phyloP scores from a whole-genome alignment of 2,797 vertebrate species.

The Anguilla pacifica region DNA sequence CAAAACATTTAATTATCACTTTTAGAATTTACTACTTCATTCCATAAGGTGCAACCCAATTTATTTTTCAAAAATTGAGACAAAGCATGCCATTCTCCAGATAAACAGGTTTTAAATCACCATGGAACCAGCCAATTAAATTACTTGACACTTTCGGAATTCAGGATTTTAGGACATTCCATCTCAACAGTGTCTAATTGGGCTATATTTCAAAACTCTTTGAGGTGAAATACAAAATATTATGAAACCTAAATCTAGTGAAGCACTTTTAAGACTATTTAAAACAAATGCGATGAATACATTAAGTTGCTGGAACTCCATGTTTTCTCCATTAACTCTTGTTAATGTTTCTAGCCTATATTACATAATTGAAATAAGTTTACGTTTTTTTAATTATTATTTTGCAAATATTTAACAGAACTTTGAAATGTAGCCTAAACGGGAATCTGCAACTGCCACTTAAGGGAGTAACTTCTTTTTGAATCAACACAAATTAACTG shows the following conservation, averaged over 20 bases:
- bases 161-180: conserved; percentile 84
- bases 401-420: conserved; percentile 81
- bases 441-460: conserved; percentile 98
- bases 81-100: conserved; percentile 35
- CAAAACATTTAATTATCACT: conserved; percentile 45
- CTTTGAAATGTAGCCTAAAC: conserved; percentile 99
- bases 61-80: conserved; percentile 35
- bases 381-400: conserved; percentile 65
- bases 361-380: conserved; percentile 73
- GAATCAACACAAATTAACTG: conserved; percentile 73
- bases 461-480: conserved; percentile 69
- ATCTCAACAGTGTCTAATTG: conserved; percentile 94
- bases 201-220: conserved; percentile 99
- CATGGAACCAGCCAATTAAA: conserved; percentile 57
- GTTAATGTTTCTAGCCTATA: conserved; percentile 68
- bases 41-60: conserved; percentile 58
- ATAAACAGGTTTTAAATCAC: conserved; percentile 58
- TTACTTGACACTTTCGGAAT: conserved; percentile 60
- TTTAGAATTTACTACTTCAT: conserved; percentile 48
- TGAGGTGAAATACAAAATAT: conserved; percentile 77
- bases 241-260: conserved; percentile 80
- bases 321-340: conserved; percentile 64
- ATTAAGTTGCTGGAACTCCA: conserved; percentile 67
- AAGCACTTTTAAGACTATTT: conserved; percentile 91
- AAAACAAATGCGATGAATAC: conserved; percentile 75